phyloP scores from a whole-genome alignment of 2,888 invertebrate species.

The Daptonema setosum region DNA sequence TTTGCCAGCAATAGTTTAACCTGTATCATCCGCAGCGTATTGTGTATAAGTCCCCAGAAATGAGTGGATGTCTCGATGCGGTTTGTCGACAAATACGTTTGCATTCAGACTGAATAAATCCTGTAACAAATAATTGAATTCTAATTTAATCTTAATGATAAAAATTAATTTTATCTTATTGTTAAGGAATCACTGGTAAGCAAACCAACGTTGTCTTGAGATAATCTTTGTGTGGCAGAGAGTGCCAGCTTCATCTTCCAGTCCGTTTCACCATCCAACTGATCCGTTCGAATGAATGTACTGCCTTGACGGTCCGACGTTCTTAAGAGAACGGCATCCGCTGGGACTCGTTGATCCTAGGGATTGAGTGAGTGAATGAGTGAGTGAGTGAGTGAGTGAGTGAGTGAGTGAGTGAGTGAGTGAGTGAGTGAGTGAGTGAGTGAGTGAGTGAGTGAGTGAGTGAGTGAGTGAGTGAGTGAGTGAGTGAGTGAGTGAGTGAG shows the following conservation, averaged over 20 bases:
- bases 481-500: too few species aligned
- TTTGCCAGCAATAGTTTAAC: too few species aligned
- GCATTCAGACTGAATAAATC: conserved; percentile 45
- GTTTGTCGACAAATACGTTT: conserved; percentile 73
- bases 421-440: too few species aligned
- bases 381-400: too few species aligned
- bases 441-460: too few species aligned
- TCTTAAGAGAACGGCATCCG: conserved; percentile 65
- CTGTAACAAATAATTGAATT: conserved; percentile 21
- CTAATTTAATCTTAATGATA: too few species aligned
- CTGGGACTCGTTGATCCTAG: conserved; percentile 78
- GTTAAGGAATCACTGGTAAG: too few species aligned
- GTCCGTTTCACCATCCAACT: conserved; percentile 74
- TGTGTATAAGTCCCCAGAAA: conserved; percentile 58
- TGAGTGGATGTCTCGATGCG: conserved; percentile 82
- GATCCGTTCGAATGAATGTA: conserved; percentile 86
- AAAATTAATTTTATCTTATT: too few species aligned
- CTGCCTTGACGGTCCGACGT: conserved; percentile 44
- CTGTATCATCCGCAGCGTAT: too few species aligned
- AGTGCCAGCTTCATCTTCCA: conserved; percentile 66
- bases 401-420: too few species aligned
- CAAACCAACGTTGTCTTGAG: conserved; percentile 2
- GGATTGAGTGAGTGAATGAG: too few species aligned
- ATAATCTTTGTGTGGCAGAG: conserved; percentile 63
- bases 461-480: too few species aligned